Evolutionary conservation across 2,888 invertebrate genomes (phyloP).

Genomic region (Griposia aprilina): DNA sequence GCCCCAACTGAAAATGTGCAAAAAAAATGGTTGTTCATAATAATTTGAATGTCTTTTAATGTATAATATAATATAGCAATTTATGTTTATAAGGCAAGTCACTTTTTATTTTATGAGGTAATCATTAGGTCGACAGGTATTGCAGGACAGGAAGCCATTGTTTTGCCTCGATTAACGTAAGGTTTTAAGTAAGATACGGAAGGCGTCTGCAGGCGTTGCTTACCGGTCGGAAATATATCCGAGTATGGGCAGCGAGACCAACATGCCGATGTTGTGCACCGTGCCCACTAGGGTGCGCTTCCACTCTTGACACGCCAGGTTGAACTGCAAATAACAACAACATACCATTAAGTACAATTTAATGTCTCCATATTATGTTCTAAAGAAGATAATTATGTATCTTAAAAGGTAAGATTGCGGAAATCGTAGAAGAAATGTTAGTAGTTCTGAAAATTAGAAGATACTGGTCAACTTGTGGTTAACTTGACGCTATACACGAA

Average conservation of each 20-base stretch:
- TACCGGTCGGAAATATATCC: conserved; percentile 93
- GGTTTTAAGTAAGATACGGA: not conserved
- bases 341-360: not conserved
- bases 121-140: not conserved
- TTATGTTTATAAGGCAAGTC: not conserved
- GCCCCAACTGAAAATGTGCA: conserved; percentile 80
- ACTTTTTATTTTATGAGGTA: not conserved
- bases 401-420: not conserved
- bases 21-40: not conserved
- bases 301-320: conserved; percentile 92
- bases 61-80: too few relatives aligned
- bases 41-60: not conserved
- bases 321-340: conserved; percentile 78
- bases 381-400: not conserved
- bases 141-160: not conserved
- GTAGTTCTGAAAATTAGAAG: not conserved
- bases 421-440: not conserved
- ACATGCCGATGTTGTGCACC: conserved; percentile 93
- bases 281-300: conserved; percentile 94
- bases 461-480: not conserved
- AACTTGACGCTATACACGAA: not conserved
- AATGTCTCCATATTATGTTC: not conserved
- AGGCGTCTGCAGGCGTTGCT: not conserved
- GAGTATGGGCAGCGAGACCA: conserved; percentile 93
- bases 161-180: not conserved